These are phyloP conservation scores for Hemicentrotus pulcherrimus DNA, from an alignment of 35 echinoderm and acorn worm genomes.

Conservation along the genomic window DNA sequence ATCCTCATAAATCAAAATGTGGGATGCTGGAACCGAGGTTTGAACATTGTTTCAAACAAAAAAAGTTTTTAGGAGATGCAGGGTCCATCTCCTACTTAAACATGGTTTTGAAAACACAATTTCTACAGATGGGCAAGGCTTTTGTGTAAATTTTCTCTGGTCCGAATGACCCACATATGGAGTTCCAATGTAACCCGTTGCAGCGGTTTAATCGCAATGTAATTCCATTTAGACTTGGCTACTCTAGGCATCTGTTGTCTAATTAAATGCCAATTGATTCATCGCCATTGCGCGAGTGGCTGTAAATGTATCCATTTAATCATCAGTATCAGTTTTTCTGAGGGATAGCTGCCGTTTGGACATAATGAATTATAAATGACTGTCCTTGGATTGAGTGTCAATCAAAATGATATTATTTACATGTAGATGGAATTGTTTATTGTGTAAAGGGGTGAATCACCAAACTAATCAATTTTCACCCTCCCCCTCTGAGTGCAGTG, in stretches of 20 bases:
- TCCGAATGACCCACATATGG: neutral
- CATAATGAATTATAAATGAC: neutral
- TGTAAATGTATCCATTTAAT: neutral
- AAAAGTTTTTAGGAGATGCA: too few species aligned
- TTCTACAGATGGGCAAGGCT: too few species aligned
- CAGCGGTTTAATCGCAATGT: neutral
- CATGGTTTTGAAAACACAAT: too few species aligned
- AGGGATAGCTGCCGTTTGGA: neutral
- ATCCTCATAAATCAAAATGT: too few species aligned
- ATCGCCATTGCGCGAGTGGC: neutral
- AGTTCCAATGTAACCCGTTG: neutral
- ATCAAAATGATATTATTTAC: neutral
- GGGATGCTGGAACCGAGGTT: too few species aligned
- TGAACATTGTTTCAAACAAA: too few species aligned
- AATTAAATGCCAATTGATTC: conserved; percentile 6
- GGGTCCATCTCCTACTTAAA: too few species aligned
- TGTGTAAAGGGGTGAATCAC: neutral
- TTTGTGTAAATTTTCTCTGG: too few species aligned
- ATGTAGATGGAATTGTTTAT: too few species aligned
- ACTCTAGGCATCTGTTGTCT: neutral
- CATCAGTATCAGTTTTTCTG: neutral
- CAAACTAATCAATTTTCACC: neutral
- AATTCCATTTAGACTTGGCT: neutral
- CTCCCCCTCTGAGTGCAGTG: too few species aligned
- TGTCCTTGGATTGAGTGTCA: neutral